Conservation (phyloP, 2,888 invertebrate species). For the Callosobruchus maculatus region DNA sequence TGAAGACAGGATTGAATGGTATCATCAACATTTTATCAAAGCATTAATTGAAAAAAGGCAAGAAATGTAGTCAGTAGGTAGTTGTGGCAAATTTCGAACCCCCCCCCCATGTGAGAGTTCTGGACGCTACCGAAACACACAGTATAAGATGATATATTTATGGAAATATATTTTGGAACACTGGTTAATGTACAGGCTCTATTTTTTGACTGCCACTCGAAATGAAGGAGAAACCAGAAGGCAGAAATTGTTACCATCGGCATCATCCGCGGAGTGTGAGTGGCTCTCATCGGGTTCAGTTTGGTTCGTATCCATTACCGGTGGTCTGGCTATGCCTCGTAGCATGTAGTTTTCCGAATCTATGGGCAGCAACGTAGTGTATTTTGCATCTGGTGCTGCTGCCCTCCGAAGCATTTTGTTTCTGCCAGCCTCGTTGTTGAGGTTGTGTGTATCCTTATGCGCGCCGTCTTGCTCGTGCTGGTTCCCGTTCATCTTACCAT, state of each 20-base stretch:
- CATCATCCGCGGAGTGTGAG: not conserved
- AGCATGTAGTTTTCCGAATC: constrained; percentile 56
- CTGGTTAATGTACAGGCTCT: not conserved
- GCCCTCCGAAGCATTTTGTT: constrained; percentile 43
- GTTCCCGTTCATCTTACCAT: constrained; percentile 41
- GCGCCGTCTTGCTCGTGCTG: constrained; percentile 30
- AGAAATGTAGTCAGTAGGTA: too few species aligned
- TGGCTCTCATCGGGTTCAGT: not conserved
- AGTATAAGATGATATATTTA: too few species aligned
- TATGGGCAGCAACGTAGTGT: constrained; percentile 41
- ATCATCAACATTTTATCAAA: too few species aligned
- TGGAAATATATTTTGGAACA: not conserved
- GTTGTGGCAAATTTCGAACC: too few species aligned
- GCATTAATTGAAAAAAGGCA: too few species aligned
- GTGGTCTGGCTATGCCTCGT: constrained; percentile 45
- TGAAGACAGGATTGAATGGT: too few species aligned
- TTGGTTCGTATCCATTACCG: constrained; percentile 20
- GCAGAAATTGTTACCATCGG: not conserved
- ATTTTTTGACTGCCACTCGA: not conserved
- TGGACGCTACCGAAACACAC: too few species aligned
- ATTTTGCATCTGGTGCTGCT: constrained; percentile 40
- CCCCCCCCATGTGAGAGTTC: too few species aligned
- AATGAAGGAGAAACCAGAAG: not conserved
- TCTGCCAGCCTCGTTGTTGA: constrained; percentile 20
- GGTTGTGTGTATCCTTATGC: constrained; percentile 14